Evolutionary conservation across 2,888 invertebrate species (phyloP).

Genomic region (Agriopis marginaria): DNA sequence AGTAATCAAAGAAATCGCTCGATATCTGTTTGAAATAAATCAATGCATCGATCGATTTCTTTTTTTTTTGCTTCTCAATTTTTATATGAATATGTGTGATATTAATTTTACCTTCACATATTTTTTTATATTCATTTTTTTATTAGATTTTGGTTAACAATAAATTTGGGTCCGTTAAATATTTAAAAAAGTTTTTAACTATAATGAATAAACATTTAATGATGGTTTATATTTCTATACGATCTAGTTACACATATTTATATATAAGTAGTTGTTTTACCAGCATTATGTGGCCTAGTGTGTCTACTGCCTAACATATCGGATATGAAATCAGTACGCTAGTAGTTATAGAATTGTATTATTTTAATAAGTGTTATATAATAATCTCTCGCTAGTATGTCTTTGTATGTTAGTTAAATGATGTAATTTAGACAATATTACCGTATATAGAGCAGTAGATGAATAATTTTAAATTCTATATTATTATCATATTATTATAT

Average conservation of each 20-base stretch:
- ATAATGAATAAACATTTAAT: too few species aligned
- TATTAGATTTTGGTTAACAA: too few species aligned
- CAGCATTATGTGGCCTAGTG: constrained; percentile 72
- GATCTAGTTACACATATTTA: constrained; percentile 43
- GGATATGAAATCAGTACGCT: constrained; percentile 73
- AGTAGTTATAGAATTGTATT: constrained; percentile 62
- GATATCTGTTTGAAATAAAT: background rate
- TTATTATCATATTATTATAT: constrained; percentile 18
- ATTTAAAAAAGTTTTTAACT: too few species aligned
- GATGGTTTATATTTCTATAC: background rate
- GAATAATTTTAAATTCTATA: constrained; percentile 47
- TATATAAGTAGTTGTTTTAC: constrained; percentile 48
- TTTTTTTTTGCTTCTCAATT: constrained; percentile 52
- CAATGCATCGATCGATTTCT: background rate
- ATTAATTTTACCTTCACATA: background rate
- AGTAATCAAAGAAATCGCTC: background rate
- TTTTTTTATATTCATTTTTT: background rate
- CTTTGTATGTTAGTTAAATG: constrained; percentile 61
- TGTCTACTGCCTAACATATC: constrained; percentile 82
- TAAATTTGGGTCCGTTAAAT: too few species aligned
- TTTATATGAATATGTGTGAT: constrained; percentile 49
- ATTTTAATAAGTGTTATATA: constrained; percentile 65
- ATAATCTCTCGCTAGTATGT: constrained; percentile 70
- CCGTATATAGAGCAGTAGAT: constrained; percentile 54
- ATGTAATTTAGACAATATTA: constrained; percentile 83